Evolutionary conservation across 2,113 vertebrate species (phyloP).

Genomic region (Rhinolophus ferrumequinum): DNA sequence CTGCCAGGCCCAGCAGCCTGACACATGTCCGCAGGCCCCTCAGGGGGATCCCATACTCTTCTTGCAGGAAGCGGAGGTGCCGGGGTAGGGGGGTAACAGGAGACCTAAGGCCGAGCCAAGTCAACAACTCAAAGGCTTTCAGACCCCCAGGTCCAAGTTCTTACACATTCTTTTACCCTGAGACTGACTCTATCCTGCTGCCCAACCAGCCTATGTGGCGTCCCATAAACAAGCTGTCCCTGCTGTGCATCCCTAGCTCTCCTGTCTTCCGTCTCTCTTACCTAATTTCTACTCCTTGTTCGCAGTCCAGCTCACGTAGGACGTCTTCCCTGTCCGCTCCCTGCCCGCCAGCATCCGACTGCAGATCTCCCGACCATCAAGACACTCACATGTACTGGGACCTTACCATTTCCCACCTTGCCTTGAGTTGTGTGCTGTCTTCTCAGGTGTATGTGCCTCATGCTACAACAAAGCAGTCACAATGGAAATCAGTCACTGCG

Average conservation of each 20-base stretch:
- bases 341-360: neutral
- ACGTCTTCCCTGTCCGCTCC: no score
- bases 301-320: neutral
- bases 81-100: neutral
- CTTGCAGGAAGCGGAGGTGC: neutral
- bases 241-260: neutral
- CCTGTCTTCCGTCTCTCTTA: neutral
- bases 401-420: no score
- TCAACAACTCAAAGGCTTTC: neutral
- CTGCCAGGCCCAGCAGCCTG: neutral
- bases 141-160: neutral
- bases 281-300: neutral
- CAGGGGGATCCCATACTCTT: neutral
- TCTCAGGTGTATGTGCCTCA: neutral
- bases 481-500: neutral
- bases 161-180: neutral
- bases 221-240: neutral
- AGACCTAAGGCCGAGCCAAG: neutral
- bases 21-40: neutral
- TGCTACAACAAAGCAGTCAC: neutral
- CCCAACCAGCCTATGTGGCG: neutral
- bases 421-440: neutral
- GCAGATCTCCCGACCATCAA: fast-evolving
- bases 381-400: fast-evolving
- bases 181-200: fast-evolving